Conservation (phyloP, 2,888 invertebrate genomes). For the Urechis unicinctus region DNA sequence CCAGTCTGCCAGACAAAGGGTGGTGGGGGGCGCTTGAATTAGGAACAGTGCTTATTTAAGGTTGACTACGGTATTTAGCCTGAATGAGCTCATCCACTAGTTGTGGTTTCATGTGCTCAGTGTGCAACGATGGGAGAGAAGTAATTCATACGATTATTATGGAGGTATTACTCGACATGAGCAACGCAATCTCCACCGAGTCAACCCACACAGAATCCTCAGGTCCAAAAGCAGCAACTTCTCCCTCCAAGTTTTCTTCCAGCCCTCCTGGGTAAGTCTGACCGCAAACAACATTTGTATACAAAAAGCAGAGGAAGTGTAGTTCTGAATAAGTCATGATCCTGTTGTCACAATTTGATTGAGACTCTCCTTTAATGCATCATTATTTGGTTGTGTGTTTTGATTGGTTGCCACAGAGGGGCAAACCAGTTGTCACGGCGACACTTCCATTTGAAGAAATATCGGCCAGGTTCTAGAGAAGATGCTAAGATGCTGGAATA, state of each 20-base stretch:
- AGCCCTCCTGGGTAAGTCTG: neutral
- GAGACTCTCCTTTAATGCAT: too few relatives aligned
- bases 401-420: too few relatives aligned
- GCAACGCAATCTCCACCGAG: neutral
- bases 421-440: neutral
- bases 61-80: too few relatives aligned
- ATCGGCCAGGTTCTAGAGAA: constrained; percentile 31
- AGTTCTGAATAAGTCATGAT: too few relatives aligned
- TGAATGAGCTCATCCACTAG: too few relatives aligned
- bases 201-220: neutral
- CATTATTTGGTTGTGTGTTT: too few relatives aligned
- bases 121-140: constrained; percentile 29
- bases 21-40: too few relatives aligned
- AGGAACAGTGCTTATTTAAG: too few relatives aligned
- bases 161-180: constrained; percentile 29
- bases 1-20: too few relatives aligned
- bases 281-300: too few relatives aligned
- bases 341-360: too few relatives aligned
- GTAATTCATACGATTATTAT: constrained; percentile 44
- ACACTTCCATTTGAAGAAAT: constrained; percentile 12
- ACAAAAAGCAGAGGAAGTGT: too few relatives aligned
- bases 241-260: neutral
- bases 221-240: neutral
- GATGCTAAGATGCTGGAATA: constrained; percentile 51
- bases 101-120: neutral